Percentiles rank a stretch among this genome's conserved stretches.
Conservation (phyloP, 2,888 invertebrate species). For the Pyrrhia umbra region DNA sequence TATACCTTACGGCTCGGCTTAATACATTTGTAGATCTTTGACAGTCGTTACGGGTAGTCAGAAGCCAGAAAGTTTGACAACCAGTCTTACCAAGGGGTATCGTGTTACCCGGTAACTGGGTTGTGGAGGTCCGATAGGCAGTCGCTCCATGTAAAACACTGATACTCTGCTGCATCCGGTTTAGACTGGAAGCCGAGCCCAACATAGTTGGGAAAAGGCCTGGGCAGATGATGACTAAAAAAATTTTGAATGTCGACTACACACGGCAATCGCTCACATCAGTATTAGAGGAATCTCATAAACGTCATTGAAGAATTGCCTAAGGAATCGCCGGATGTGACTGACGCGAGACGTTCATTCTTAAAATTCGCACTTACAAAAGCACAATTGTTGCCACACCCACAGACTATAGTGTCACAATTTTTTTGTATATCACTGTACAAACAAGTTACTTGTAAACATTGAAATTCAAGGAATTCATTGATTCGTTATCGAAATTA, state of each 20-base stretch:
- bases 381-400: slow-evolving; percentile 20
- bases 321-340: neutral
- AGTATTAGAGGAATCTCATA: slow-evolving; percentile 1
- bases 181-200: too few relatives aligned
- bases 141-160: too few relatives aligned
- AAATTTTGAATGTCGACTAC: neutral
- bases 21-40: too few relatives aligned
- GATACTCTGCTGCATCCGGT: too few relatives aligned
- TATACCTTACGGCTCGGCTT: too few relatives aligned
- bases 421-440: slow-evolving; percentile 12
- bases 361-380: neutral
- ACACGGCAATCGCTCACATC: neutral
- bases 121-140: too few relatives aligned
- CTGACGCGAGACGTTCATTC: neutral
- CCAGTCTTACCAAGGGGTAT: too few relatives aligned
- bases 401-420: slow-evolving; percentile 8
- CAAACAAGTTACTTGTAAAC: slow-evolving; percentile 45
- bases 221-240: too few relatives aligned
- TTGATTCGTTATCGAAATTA: slow-evolving; percentile 65
- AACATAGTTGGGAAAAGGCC: too few relatives aligned
- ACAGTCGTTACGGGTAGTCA: too few relatives aligned
- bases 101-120: too few relatives aligned
- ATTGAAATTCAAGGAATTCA: slow-evolving; percentile 45
- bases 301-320: slow-evolving; percentile 27
- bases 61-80: too few relatives aligned